These are phyloP conservation scores for Odobenus rosmarus DNA, from an alignment of 2,113 vertebrate species.

Conservation along the genomic window DNA sequence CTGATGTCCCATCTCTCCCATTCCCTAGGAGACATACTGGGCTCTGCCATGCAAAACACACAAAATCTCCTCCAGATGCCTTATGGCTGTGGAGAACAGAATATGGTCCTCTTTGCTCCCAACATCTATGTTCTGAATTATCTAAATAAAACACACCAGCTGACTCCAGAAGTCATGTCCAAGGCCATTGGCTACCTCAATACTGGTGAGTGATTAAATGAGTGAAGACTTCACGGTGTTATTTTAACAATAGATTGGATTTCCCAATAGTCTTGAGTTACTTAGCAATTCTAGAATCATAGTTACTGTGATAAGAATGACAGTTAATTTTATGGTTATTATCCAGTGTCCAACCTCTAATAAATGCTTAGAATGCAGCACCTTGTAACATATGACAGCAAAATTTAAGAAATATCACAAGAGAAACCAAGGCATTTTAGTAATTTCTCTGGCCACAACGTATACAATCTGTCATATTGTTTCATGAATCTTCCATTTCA, in stretches of 20 bases:
- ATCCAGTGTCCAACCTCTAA: background rate
- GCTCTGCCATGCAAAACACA: conserved; percentile 90
- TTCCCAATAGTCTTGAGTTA: background rate
- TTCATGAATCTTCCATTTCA: conserved; percentile 68
- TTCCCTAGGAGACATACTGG: conserved; percentile 90
- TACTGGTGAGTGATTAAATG: conserved; percentile 84
- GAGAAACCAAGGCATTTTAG: background rate
- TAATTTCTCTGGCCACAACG: background rate
- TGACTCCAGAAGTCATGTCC: conserved; percentile 86
- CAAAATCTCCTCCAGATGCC: conserved; percentile 91
- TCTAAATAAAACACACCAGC: conserved; percentile 89
- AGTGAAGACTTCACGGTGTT: background rate
- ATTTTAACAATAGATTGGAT: background rate
- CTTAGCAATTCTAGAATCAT: background rate
- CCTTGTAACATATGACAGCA: background rate
- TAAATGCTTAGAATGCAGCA: background rate
- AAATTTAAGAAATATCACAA: background rate
- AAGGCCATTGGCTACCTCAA: conserved; percentile 88
- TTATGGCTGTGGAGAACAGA: conserved; percentile 94
- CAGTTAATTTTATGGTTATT: background rate
- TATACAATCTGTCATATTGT: background rate
- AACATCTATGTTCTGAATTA: conserved; percentile 93
- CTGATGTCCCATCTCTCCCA: background rate
- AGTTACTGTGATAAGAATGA: background rate
- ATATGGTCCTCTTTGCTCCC: conserved; percentile 91